phyloP scores from a whole-genome alignment of 2,888 invertebrate genomes.

The Leucania comma region DNA sequence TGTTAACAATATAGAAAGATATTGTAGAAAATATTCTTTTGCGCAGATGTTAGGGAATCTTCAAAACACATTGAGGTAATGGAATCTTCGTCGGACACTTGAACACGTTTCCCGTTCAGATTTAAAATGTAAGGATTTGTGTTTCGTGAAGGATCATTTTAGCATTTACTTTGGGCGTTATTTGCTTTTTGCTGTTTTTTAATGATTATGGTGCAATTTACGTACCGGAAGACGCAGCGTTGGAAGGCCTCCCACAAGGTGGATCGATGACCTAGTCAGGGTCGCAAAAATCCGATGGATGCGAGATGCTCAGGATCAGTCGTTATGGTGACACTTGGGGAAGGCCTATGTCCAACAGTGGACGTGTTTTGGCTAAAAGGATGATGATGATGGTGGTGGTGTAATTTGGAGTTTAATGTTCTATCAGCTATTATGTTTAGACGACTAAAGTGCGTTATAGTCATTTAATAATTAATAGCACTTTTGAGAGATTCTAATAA shows the following conservation, averaged over 20 bases:
- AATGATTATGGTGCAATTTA: slow-evolving; percentile 8
- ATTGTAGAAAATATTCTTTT: slow-evolving; percentile 47
- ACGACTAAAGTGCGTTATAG: background rate
- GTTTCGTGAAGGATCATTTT: slow-evolving; percentile 45
- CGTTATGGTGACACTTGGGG: too few species aligned
- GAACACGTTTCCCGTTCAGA: slow-evolving; percentile 58
- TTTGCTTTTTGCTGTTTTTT: slow-evolving; percentile 27
- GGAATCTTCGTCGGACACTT: slow-evolving; percentile 57
- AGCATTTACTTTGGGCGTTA: slow-evolving; percentile 28
- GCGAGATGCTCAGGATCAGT: too few species aligned
- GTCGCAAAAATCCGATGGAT: too few species aligned
- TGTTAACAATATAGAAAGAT: slow-evolving; percentile 52
- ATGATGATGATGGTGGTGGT: too few species aligned
- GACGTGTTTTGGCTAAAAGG: too few species aligned
- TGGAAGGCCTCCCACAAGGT: too few species aligned
- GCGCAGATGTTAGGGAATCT: slow-evolving; percentile 49
- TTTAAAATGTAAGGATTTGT: slow-evolving; percentile 56
- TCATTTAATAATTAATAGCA: too few species aligned
- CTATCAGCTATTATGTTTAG: background rate
- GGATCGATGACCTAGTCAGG: too few species aligned
- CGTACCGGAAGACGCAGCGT: too few species aligned
- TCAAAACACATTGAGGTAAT: slow-evolving; percentile 53
- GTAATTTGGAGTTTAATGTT: background rate
- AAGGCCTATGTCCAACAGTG: too few species aligned
- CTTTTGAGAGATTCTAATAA: too few species aligned